Evolutionary conservation across 1,140 invertebrate genomes (phyloP), one percentile per base, ranked within the genome.

Genomic region (Solenopsis invicta): DNA sequence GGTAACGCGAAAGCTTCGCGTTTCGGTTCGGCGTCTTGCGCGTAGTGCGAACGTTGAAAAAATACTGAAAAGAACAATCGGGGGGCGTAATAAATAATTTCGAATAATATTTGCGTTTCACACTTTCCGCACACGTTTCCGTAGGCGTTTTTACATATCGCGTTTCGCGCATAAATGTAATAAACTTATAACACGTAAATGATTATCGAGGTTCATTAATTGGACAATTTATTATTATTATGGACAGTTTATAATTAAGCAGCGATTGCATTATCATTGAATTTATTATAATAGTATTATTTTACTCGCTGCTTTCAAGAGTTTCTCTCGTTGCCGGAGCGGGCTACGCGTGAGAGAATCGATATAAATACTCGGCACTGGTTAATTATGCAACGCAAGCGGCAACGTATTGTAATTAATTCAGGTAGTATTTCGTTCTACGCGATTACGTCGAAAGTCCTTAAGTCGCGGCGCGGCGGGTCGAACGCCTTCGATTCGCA

Each of bases 361-460:
- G 74, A 85, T 77, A 85, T 50, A 66, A 64, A 78, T 59, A 74
- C 67, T 72, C 34, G 61, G 76, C 24, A 37, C 45, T 6, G 24
- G 69, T 59, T 67, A 84, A 87, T 85, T 87, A 87, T 48, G 62
- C 52, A 59, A 59, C 24, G 34, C 59, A 24, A 74, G 3, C 54
- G 41, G 66, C 52, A 21, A 50, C 59, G 80, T 87, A 85, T 87
- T 85, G 80, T 85, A 87, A 87, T 84, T 87, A 66, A 87, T 87
- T 84, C 86, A 45, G 80, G 61, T 50, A 74, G 69, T 87, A 87
- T 75, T 74, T 84, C 54, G 62, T 82, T 82, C 77, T 54, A 29
- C 77, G 77, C 50, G 67, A 87, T 24, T 74, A 75, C 69, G 59
- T 84, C 37, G 86, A 64, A 87, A 71, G 78, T 87, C 56, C 29